Percentiles rank a stretch among this genome's conserved stretches.
phyloP scores from a whole-genome alignment of 2,113 vertebrate species.

The Isichthys henryi region DNA sequence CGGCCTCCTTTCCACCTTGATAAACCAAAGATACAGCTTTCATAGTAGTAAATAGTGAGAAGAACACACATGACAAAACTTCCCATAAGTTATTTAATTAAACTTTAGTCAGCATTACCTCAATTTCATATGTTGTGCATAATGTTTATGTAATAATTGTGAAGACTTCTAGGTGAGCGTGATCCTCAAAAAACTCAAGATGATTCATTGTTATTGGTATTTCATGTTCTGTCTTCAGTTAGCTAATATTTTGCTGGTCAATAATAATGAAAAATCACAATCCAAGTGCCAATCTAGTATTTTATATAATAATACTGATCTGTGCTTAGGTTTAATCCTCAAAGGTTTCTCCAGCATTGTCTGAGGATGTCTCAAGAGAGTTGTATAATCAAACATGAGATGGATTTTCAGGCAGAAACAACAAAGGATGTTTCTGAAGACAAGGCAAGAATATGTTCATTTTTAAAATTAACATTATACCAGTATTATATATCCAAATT shows the following conservation, averaged over 20 bases:
- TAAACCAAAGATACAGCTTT: constrained; percentile 73
- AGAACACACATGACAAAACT: neutral
- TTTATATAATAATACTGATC: neutral
- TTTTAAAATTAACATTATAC: neutral
- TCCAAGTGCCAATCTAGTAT: neutral
- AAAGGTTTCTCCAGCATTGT: neutral
- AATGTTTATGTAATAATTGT: neutral
- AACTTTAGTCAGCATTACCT: neutral
- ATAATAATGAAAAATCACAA: neutral
- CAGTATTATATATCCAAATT: neutral
- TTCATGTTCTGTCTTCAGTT: neutral
- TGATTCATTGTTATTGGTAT: too few species aligned
- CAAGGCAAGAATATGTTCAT: constrained; percentile 35
- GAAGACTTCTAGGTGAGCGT: neutral
- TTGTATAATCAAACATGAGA: constrained; percentile 26
- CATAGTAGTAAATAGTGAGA: constrained; percentile 47
- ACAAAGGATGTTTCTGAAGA: constrained; percentile 18
- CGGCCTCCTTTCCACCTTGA: constrained; percentile 71
- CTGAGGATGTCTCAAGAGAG: constrained; percentile 12
- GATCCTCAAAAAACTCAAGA: neutral
- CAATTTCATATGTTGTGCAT: neutral
- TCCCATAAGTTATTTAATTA: neutral
- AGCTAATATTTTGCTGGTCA: neutral
- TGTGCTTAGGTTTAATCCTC: neutral
- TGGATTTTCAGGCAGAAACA: constrained; percentile 37